A percentile compares a stretch with the other conserved stretches of the same genome.
Evolutionary conservation across 2,113 vertebrate genomes (phyloP).

Genomic region (Zingel zingel): DNA sequence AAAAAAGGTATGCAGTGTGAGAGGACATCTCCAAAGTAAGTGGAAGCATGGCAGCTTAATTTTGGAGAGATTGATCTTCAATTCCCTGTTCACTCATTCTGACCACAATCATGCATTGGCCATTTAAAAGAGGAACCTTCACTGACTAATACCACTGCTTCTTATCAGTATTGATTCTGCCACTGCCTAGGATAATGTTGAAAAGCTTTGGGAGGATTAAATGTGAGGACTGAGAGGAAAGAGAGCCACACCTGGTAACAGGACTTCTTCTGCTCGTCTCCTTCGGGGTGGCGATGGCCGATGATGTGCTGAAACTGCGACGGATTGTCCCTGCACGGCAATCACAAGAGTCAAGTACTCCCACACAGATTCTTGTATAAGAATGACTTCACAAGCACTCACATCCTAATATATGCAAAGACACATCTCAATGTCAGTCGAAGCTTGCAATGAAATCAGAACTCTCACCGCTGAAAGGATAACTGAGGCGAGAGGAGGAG

Average conservation of each 20-base stretch:
- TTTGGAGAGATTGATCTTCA: slow-evolving; percentile 53
- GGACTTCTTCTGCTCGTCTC: slow-evolving; percentile 90
- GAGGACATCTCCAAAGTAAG: slow-evolving; percentile 33
- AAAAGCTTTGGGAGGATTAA: slow-evolving; percentile 21
- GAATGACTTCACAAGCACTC: background rate
- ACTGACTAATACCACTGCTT: slow-evolving; percentile 69
- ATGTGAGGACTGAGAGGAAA: slow-evolving; percentile 9
- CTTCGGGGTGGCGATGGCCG: slow-evolving; percentile 87
- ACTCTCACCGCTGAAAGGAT: slow-evolving; percentile 88
- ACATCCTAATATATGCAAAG: slow-evolving; percentile 28
- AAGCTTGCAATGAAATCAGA: slow-evolving; percentile 7
- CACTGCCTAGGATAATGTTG: slow-evolving; percentile 47
- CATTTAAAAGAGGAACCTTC: slow-evolving; percentile 57
- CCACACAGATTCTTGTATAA: slow-evolving; percentile 9
- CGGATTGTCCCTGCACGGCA: slow-evolving; percentile 78
- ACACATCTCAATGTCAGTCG: slow-evolving; percentile 11
- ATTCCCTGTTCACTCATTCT: slow-evolving; percentile 58
- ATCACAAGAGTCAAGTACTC: slow-evolving; percentile 49
- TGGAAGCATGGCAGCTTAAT: slow-evolving; percentile 34
- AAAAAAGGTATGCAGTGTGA: slow-evolving; percentile 38
- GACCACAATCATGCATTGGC: slow-evolving; percentile 55
- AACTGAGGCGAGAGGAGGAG: slow-evolving; percentile 87
- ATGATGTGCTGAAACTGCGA: slow-evolving; percentile 93
- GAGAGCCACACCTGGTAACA: slow-evolving; percentile 86
- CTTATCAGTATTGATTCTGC: slow-evolving; percentile 67